Conservation (phyloP, 2,888 invertebrate genomes). For the Spilosoma lubricipeda region DNA sequence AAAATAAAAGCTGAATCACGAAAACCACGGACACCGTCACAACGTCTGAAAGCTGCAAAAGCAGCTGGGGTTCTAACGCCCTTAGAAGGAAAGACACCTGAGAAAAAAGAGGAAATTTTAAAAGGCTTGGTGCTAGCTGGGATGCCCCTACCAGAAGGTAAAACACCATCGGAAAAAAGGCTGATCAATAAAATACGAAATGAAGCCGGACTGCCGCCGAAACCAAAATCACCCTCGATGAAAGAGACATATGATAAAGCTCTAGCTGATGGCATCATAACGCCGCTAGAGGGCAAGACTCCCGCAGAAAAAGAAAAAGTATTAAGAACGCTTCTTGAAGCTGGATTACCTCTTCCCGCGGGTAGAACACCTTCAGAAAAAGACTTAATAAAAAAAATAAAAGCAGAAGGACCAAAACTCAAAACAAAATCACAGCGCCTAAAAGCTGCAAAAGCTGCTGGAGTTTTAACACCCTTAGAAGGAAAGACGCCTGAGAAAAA, state of each 20-base stretch:
- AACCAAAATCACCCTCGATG: too few relatives aligned
- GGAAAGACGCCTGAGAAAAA: not conserved
- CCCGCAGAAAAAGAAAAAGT: conserved; percentile 1
- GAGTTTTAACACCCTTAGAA: not conserved
- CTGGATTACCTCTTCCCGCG: not conserved
- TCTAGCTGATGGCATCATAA: conserved; percentile 33
- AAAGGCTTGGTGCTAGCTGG: conserved; percentile 6
- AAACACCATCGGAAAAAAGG: conserved; percentile 1
- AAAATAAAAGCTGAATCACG: not conserved
- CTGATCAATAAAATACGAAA: not conserved
- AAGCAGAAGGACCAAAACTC: not conserved
- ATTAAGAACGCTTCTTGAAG: not conserved
- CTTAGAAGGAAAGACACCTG: not conserved
- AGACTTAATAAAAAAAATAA: not conserved
- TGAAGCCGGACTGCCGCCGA: not conserved
- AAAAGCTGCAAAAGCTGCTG: not conserved
- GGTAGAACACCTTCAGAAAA: conserved; percentile 2
- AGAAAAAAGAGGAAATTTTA: conserved; percentile 21
- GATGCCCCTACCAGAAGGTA: conserved; percentile 20
- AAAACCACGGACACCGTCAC: not conserved
- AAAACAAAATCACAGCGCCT: not conserved
- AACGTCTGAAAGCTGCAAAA: conserved; percentile 1
- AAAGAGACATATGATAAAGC: conserved; percentile 26
- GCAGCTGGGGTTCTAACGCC: conserved; percentile 18
- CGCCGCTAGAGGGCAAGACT: conserved; percentile 18